Base-by-base conservation (phyloP, 2,888 invertebrate species). In the Lasius platythorax region DNA sequence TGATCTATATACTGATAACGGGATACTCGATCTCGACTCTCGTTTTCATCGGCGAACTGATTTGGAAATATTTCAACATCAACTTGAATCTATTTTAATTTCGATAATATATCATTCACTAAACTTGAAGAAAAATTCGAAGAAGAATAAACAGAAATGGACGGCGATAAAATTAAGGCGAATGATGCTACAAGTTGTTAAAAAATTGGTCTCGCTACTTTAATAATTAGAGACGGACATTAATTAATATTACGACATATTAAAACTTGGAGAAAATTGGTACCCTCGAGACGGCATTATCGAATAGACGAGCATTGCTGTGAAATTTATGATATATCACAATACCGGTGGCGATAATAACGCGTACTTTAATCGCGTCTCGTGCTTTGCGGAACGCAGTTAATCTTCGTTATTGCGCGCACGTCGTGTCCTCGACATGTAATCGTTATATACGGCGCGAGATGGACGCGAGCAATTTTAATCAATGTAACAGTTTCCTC, bases 401-500 rank as follows among this genome's bases (percentile, higher is more conserved):
- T 75, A 81, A 81, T 81, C 63, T 75, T 76, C 76, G 81, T 81
- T 81, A 81, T 75, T 81, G 75, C 73, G 11, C 40, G 58, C 28
- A 43, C 53, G 73, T 50, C 37, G 33, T 23, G 74, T 61, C 40
- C 61, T 75, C 78, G 76, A 63, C 81, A 83, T 79, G 78, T 84
- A 87, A 87, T 89, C 85, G 74, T 66, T 64, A 78, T 58, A 78
- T 43, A 64, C 70, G 56, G 56, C 56, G 61, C 37, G 66, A 56
- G 73, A 73, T 56, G 70, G 63, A 64, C 56, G 43, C 76, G 61
- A 76, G 72, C 78, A 82, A 78, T 76, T 68, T 86, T 74, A 79
- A 83, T 83, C 73, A 75, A 83, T 73, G 82, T 81, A 86, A 79
- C 82, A 79, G 82, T 86, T 83, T 86, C 64, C 61, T 78, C 61